A percentile compares a stretch with the other conserved stretches of the same genome.
Conservation (phyloP, 2,888 invertebrate genomes). For the Pegoplata infirma region DNA sequence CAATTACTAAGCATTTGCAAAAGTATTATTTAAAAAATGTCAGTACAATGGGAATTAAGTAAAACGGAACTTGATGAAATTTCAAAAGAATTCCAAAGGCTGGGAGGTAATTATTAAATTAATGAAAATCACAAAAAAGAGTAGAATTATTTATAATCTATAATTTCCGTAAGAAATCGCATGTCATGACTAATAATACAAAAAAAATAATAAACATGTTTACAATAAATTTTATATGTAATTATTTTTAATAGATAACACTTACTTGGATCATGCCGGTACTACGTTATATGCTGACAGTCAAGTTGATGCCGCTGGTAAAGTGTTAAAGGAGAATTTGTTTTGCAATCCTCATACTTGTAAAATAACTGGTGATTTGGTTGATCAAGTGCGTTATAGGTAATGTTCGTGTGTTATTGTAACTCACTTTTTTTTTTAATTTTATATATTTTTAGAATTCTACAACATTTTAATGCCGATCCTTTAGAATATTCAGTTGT, state of each 20-base stretch:
- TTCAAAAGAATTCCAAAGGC: slow-evolving; percentile 78
- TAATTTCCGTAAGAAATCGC: not conserved
- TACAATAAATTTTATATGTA: slow-evolving; percentile 20
- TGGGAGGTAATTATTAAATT: slow-evolving; percentile 77
- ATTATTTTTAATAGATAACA: slow-evolving; percentile 79
- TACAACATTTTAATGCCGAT: slow-evolving; percentile 91
- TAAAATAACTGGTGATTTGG: slow-evolving; percentile 87
- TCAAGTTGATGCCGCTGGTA: slow-evolving; percentile 83
- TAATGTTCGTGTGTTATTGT: too few species aligned
- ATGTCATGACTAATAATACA: slow-evolving; percentile 21
- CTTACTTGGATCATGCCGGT: slow-evolving; percentile 94
- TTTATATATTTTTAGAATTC: slow-evolving; percentile 80
- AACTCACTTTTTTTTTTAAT: too few species aligned
- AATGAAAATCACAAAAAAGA: not conserved
- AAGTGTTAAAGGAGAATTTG: slow-evolving; percentile 84
- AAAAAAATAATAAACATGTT: not conserved
- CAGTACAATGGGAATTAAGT: slow-evolving; percentile 73
- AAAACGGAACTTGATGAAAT: slow-evolving; percentile 78
- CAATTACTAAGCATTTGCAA: too few species aligned
- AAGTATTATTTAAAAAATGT: slow-evolving; percentile 8
- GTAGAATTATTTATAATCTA: too few species aligned
- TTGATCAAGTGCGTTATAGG: slow-evolving; percentile 90
- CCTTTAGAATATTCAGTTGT: slow-evolving; percentile 90
- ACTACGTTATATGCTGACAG: slow-evolving; percentile 88
- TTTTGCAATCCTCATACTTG: slow-evolving; percentile 96